These are phyloP conservation scores for Hydrozoanthus gracilis DNA, from an alignment of 92 coral and sea anemone species.

Conservation along the genomic window DNA sequence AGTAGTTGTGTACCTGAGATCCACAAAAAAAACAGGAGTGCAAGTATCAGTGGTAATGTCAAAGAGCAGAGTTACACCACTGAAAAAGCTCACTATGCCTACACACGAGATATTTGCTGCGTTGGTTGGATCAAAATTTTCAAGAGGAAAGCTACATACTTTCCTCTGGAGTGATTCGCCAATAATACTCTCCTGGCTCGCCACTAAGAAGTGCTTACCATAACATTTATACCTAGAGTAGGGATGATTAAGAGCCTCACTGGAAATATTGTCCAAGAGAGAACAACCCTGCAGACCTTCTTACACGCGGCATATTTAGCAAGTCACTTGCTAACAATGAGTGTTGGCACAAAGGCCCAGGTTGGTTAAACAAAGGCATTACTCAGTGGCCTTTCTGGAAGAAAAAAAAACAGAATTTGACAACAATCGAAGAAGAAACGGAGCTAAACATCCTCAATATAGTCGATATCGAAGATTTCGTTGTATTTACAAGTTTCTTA, in stretches of 20 bases:
- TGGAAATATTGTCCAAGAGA: conserved; percentile 28
- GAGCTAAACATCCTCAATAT: no score
- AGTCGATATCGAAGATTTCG: no score
- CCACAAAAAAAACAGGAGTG: not conserved
- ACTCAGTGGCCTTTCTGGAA: no score
- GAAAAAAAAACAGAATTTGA: not conserved
- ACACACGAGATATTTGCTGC: conserved; percentile 27
- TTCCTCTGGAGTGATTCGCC: conserved; percentile 32
- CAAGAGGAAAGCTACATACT: not conserved
- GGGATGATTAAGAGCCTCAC: conserved; percentile 5
- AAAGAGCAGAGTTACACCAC: conserved; percentile 13
- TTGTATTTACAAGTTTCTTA: no score
- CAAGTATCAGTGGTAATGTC: conserved; percentile 12
- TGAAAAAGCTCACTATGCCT: conserved; percentile 35
- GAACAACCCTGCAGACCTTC: conserved; percentile 29
- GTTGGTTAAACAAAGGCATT: no score
- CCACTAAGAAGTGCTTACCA: conserved; percentile 2
- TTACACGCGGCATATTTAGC: conserved; percentile 29
- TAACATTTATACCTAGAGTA: not conserved
- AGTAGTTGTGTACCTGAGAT: conserved; percentile 1
- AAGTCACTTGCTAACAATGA: not conserved
- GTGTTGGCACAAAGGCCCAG: no score
- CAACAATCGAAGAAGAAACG: no score
- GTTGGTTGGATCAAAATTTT: not conserved
- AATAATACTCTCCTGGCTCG: conserved; percentile 11